Percentiles rank a stretch among this genome's conserved stretches.
phyloP scores from a whole-genome alignment of 2,888 invertebrate genomes.

The Eledona agricola region DNA sequence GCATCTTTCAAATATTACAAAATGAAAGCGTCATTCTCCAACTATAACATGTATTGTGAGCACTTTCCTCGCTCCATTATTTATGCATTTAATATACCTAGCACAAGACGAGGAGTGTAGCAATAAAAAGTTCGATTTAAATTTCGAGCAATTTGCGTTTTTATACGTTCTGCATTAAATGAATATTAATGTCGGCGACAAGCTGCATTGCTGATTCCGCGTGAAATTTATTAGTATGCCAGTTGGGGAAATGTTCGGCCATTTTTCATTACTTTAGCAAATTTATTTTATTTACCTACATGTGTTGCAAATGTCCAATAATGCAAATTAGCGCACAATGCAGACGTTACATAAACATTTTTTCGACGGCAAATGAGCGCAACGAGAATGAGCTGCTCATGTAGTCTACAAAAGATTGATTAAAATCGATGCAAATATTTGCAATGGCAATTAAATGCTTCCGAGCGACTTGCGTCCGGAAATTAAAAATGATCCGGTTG shows the following conservation, averaged over 20 bases:
- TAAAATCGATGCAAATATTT: too few relatives aligned
- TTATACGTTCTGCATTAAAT: slow-evolving; percentile 28
- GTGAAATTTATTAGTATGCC: slow-evolving; percentile 30
- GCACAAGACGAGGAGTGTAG: too few relatives aligned
- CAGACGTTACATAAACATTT: slow-evolving; percentile 11
- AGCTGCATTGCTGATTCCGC: slow-evolving; percentile 30
- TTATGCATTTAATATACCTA: slow-evolving; percentile 20
- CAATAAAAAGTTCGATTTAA: too few relatives aligned
- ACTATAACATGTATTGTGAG: not conserved
- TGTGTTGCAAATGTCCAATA: slow-evolving; percentile 11
- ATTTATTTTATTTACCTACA: slow-evolving; percentile 27
- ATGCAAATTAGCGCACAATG: slow-evolving; percentile 22
- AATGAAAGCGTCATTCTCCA: too few relatives aligned
- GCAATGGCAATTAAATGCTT: too few relatives aligned
- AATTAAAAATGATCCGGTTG: too few relatives aligned
- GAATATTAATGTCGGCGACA: slow-evolving; percentile 29
- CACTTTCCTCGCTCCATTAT: slow-evolving; percentile 9
- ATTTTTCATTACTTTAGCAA: slow-evolving; percentile 26
- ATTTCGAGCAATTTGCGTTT: slow-evolving; percentile 15
- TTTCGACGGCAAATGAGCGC: too few relatives aligned
- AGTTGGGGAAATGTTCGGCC: slow-evolving; percentile 12
- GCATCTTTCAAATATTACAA: slow-evolving; percentile 8
- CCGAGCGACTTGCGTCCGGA: too few relatives aligned
- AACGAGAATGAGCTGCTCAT: too few relatives aligned
- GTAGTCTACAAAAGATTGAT: too few relatives aligned